Evolutionary conservation across 2,113 vertebrate species (phyloP), one percentile per base, ranked within the genome.

Genomic region (Uropsilus gracilis): DNA sequence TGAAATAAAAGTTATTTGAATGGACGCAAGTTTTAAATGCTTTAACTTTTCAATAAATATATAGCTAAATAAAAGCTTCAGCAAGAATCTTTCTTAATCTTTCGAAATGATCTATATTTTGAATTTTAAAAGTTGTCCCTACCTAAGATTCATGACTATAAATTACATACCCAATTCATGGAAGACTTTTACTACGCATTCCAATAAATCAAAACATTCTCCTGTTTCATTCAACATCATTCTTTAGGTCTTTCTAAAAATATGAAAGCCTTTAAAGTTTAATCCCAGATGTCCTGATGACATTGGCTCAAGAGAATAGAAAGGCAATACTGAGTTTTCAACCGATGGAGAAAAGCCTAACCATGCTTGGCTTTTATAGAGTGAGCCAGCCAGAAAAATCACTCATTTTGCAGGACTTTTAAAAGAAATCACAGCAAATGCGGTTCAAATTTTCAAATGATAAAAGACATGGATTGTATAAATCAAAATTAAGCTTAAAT

Each of bases 181-280:
- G n/a, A 50, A 81, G 17, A 85, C 50, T 86, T 69, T 91, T 81
- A 76, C 37, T 39, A 55, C 63, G 42, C n/a, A 59, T 66, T 89
- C 26, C 50, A 82, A 83, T 78, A 61, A 83, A 59, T 87, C 63
- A 95, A 71, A 91, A 81, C 20, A 82, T 59, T 90, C 28, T 92
- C 30, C 26, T 68, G 9, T 77, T 82, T 86, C 57, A 86, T 37
- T 91, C 77, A 78, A 53, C 34, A 89, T 37, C 12, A 48, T 32
- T 3, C 4, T 63, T 89, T 90, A 28, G 18, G n/a, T 78, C 17
- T 93, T 88, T 78, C 76, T 76, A 55, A 90, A 91, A 22, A 71
- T 63, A 55, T 34, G 20, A 68, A 93, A 71, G n/a, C 72, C 24
- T 77, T 30, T 72, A 72, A 73, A 90, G 83, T 82, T 84, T 68